phyloP scores from a whole-genome alignment of 2,888 invertebrate species.

The Lasioglossum zephyrum region DNA sequence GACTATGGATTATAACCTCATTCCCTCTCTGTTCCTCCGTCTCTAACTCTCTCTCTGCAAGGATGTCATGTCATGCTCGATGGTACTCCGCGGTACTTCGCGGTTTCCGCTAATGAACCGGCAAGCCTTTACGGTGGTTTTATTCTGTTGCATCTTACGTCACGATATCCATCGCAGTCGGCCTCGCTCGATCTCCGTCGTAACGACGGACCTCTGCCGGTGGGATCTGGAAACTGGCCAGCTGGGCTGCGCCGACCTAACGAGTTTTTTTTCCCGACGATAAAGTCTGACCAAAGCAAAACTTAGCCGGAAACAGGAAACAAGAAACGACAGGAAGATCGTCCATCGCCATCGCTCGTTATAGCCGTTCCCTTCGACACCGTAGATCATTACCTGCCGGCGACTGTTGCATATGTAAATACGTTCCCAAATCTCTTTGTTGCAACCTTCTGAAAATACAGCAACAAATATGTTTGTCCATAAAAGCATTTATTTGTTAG shows the following conservation, averaged over 20 bases:
- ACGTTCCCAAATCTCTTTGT: background rate
- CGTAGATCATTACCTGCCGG: background rate
- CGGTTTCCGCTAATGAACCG: constrained; percentile 75
- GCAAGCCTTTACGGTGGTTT: constrained; percentile 75
- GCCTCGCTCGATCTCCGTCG: constrained; percentile 55
- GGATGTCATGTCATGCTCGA: constrained; percentile 47
- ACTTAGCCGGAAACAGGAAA: constrained; percentile 45
- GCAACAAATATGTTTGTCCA: background rate
- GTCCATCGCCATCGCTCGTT: background rate
- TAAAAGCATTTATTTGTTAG: background rate
- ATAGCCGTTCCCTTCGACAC: background rate
- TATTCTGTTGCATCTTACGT: constrained; percentile 76
- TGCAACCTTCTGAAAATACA: background rate
- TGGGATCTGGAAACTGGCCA: constrained; percentile 51
- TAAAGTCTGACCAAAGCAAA: constrained; percentile 60
- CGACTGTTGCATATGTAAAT: background rate
- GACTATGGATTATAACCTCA: constrained; percentile 65
- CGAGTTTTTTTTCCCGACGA: constrained; percentile 65
- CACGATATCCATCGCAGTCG: constrained; percentile 63
- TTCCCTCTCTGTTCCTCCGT: constrained; percentile 26
- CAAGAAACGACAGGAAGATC: constrained; percentile 54
- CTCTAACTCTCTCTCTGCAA: constrained; percentile 2
- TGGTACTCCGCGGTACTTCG: constrained; percentile 35
- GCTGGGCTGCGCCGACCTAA: constrained; percentile 55
- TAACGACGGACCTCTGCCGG: constrained; percentile 66